Evolutionary conservation across 2,888 invertebrate species (phyloP), one percentile per base, ranked within the genome.

Genomic region (Listrodromus nycthemerus): DNA sequence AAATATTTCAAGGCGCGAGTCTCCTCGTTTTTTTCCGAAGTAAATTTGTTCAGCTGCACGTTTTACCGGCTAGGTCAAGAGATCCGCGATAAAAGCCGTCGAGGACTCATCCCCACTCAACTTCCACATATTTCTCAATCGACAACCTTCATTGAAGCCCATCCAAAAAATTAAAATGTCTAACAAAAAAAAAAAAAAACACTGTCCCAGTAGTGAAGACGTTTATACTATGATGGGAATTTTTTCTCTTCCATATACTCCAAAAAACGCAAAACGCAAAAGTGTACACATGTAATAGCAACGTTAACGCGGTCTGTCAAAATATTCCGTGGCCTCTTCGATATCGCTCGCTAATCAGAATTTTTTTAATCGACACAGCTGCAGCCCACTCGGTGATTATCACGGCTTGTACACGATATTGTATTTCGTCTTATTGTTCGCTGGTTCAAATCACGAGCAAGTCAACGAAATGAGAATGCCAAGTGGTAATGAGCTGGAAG

Each of bases 261-360:
- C 65, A n/a, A 67, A 48, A 66, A 50, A 75, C 41, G n/a, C 50
- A 45, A 52, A 65, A 66, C 30, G 37, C 50, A 65, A 16, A 45
- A 50, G 52, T 30, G 45, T 19, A 65, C 37, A 55, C 52, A 33
- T 8, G 63, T 27, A 7, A 52, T n/a, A 30, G 55, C 58, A 66
- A 63, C 24, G 21, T 41, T 58, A 71, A 65, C 74, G 63, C 33
- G n/a, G 63, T 48, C 76, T 82, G 84, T 82, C 82, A 84, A 84
- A 84, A 84, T 84, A 82, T 76, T 80, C 27, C 55, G 21, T 30
- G 48, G 55, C 52, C 45, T 78, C 67, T n/a, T 19, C 30, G 52
- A 50, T 50, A 58, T 21, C 61, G n/a, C 19, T 65, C 7, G 5
- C 10, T 37, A n/a, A 33, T n/a, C 27, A n/a, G 27, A 6, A 27